phyloP scores from a whole-genome alignment of 2,797 vertebrate genomes.

The Fringilla coelebs region DNA sequence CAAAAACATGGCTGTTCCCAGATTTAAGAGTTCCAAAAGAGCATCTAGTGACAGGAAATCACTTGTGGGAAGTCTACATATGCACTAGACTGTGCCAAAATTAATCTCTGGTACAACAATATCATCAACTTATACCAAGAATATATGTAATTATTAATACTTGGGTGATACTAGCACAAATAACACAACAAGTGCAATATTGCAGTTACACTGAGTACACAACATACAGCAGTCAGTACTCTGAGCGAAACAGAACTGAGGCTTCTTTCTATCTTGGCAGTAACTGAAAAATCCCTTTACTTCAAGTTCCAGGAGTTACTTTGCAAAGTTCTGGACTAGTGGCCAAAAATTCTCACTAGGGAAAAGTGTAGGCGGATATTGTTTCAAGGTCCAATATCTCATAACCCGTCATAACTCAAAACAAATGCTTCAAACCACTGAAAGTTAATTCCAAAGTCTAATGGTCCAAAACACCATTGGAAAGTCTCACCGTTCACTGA shows the following conservation, averaged over 20 bases:
- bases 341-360: conserved; percentile 60
- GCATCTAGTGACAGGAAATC: conserved; percentile 43
- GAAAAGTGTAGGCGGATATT: conserved; percentile 48
- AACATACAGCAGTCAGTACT: neutral
- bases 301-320: conserved; percentile 56
- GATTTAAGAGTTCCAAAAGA: conserved; percentile 28
- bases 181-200: neutral
- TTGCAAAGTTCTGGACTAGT: conserved; percentile 37
- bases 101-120: neutral
- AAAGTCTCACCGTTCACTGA: neutral
- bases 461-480: conserved; percentile 27
- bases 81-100: neutral
- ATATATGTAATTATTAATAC: neutral
- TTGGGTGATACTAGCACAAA: neutral
- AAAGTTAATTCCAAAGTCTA: conserved; percentile 44
- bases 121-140: neutral
- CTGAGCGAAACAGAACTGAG: conserved; percentile 55
- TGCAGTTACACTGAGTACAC: neutral
- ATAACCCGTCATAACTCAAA: conserved; percentile 65
- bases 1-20: neutral
- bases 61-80: neutral
- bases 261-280: conserved; percentile 51
- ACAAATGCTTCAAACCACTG: conserved; percentile 64
- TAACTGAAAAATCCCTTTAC: conserved; percentile 59
- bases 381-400: conserved; percentile 64